These are phyloP conservation scores for Helleia helle DNA, from an alignment of 2,888 invertebrate species.

Conservation along the genomic window DNA sequence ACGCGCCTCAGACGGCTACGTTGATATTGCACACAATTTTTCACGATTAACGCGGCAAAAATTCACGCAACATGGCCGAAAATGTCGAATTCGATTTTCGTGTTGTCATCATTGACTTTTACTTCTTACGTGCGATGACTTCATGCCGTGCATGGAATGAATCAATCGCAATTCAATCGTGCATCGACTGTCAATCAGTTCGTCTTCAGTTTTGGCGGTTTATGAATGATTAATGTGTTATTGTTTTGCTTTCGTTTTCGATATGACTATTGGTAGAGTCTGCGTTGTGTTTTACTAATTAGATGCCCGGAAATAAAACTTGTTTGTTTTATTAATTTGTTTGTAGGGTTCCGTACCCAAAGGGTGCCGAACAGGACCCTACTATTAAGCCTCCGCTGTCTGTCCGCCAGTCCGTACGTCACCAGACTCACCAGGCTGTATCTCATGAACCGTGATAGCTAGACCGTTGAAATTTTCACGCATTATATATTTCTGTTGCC, in stretches of 20 bases:
- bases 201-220: constrained; percentile 20
- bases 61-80: background rate
- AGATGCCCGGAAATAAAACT: background rate
- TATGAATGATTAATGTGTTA: constrained; percentile 25
- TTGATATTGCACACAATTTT: no score
- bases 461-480: no score
- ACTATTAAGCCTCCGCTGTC: no score
- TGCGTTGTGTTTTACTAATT: background rate
- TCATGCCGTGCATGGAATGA: constrained; percentile 31
- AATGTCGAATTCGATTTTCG: constrained; percentile 4
- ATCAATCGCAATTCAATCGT: constrained; percentile 35
- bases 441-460: no score
- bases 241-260: constrained; percentile 24
- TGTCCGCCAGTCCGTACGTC: no score
- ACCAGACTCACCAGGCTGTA: no score
- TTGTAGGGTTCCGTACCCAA: no score
- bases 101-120: constrained; percentile 25
- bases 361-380: no score
- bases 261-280: background rate
- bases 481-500: no score
- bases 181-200: constrained; percentile 19
- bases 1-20: no score
- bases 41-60: no score
- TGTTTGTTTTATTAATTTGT: no score
- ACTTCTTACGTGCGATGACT: constrained; percentile 41